These are phyloP conservation scores for Hippoglossus stenolepis DNA, from an alignment of 2,113 vertebrate species.

Conservation along the genomic window DNA sequence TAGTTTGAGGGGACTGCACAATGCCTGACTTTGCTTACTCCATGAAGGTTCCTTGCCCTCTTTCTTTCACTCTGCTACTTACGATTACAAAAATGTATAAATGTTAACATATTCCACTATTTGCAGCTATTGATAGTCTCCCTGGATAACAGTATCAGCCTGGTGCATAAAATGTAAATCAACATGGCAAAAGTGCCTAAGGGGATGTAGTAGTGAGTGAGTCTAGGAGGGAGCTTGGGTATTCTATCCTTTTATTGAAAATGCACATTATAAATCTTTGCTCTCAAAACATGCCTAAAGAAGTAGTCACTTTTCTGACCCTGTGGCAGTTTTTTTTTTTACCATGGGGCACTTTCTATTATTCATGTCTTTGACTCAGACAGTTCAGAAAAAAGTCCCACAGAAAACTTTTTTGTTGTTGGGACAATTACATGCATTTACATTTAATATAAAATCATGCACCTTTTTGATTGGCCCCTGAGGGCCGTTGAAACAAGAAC, in stretches of 20 bases:
- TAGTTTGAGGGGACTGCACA: no score
- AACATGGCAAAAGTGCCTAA: conserved; percentile 9
- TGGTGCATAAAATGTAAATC: conserved; percentile 5
- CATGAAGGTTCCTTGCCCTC: background rate
- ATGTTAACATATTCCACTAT: conserved; percentile 23
- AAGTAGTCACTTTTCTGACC: conserved; percentile 35
- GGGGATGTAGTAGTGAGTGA: background rate
- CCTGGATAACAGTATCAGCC: background rate
- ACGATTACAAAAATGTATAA: conserved; percentile 18
- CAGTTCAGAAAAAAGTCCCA: background rate
- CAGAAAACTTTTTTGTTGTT: background rate
- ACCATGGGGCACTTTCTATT: conserved; percentile 36
- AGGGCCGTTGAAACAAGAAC: no score
- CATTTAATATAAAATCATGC: no score
- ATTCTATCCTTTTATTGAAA: conserved; percentile 35
- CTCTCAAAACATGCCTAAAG: conserved; percentile 42
- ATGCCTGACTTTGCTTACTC: background rate
- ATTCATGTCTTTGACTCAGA: conserved; percentile 44
- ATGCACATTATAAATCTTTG: conserved; percentile 33
- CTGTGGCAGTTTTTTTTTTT: conserved; percentile 22
- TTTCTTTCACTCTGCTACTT: conserved; percentile 8
- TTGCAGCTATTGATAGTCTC: conserved; percentile 18
- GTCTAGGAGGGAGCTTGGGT: background rate
- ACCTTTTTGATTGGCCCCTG: no score
- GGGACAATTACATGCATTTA: background rate